Evolutionary conservation across 2,113 vertebrate genomes (phyloP).

Genomic region (Noctilio leporinus): DNA sequence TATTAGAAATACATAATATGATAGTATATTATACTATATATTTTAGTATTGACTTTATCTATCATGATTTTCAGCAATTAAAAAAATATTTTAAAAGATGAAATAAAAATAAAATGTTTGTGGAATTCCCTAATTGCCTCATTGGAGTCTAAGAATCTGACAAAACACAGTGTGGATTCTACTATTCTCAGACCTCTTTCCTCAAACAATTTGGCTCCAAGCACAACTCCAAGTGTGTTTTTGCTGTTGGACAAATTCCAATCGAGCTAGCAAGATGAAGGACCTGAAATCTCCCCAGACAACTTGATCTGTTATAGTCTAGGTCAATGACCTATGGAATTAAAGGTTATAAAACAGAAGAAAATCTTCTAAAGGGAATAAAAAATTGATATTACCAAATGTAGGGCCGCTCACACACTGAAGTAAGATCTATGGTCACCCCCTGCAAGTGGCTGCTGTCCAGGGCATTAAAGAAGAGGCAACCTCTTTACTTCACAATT

Average conservation of each 20-base stretch:
- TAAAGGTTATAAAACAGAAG: constrained; percentile 60
- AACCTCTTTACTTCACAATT: constrained; percentile 28
- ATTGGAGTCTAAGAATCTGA: neutral
- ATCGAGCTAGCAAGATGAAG: neutral
- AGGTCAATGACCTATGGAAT: constrained; percentile 25
- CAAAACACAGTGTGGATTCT: neutral
- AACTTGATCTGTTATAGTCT: constrained; percentile 44
- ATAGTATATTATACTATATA: too few species aligned
- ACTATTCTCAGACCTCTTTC: neutral
- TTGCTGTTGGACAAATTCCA: neutral
- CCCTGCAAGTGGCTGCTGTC: neutral
- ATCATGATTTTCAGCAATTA: neutral
- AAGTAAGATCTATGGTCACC: constrained; percentile 52
- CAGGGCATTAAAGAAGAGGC: neutral
- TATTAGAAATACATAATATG: neutral
- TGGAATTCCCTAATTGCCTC: neutral
- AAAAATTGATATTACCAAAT: constrained; percentile 45
- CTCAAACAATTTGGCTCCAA: neutral
- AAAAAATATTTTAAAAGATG: neutral
- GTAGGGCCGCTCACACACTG: neutral
- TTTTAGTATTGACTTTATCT: neutral
- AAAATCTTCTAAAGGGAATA: constrained; percentile 54
- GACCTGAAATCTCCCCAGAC: constrained; percentile 16
- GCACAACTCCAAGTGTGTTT: neutral
- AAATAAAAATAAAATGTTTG: neutral